Base-by-base conservation (phyloP, 2,113 vertebrate species). In the Chloropsis cyanopogon region DNA sequence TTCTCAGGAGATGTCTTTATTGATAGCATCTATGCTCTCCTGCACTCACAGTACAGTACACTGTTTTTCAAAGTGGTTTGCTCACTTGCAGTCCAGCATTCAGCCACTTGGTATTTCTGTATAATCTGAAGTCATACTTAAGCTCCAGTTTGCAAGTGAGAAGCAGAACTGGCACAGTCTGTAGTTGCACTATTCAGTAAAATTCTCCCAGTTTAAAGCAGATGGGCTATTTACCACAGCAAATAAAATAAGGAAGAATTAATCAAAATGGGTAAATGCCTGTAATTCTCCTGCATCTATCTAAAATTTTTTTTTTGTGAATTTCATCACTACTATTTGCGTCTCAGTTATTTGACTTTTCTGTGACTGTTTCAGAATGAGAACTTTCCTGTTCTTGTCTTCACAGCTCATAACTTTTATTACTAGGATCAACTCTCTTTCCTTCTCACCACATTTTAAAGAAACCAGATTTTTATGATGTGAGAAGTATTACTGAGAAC, bases 391-490 rank as follows among this genome's bases (percentile, higher is more conserved):
- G 75, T 91, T 89, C 90, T 63, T 84, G 57, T 49, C 70, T 92
- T 93, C 57, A 88, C 90, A 95, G 92, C 85, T 93, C 92, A 76
- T 96, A 94, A 93, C 88, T 96, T 96, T 96, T 95, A 94, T 94
- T 96, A 66, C 79, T 53, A 87, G 90, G 88, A 96, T 96, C 94
- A 95, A 54, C 64, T 85, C 49, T 82, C 56, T 66, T 79, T 97
- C 86, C 83, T 82, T 90, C 92, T 95, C 86, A 87, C 71, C 91
- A 94, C 64, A 71, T 91, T 93, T 94, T 88, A 77, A 95, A 93
- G 84, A 95, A 97, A 95, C 33, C 80, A 78, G 24, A 54, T 92
- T 95, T 97, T 97, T 96, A 97, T 92, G 94, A 96, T 95, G 94
- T 95, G 94, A 81, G 91, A 95, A 97, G 93, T 57, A 94, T 86